Percentiles rank a stretch among this genome's conserved stretches.
These are phyloP conservation scores for Nothobranchius furzeri DNA, from an alignment of 2,113 vertebrate species.

Conservation along the genomic window DNA sequence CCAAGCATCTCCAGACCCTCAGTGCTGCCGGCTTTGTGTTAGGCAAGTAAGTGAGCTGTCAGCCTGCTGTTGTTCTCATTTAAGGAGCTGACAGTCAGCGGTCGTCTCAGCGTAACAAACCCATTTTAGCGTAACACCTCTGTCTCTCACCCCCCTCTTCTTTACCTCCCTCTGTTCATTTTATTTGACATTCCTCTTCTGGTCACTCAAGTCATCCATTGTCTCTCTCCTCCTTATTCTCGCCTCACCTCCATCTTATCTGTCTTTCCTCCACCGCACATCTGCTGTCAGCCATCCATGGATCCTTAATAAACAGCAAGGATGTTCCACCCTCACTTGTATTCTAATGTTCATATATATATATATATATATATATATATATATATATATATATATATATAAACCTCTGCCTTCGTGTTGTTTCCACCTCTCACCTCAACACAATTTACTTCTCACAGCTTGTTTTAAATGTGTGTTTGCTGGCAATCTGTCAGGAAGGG, in stretches of 20 bases:
- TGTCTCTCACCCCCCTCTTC: slow-evolving; percentile 18
- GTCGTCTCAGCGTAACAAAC: slow-evolving; percentile 46
- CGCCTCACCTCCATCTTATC: not conserved
- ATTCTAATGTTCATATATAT: not conserved
- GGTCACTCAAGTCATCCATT: slow-evolving; percentile 21
- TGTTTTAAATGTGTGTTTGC: slow-evolving; percentile 40
- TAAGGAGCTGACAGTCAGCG: slow-evolving; percentile 54
- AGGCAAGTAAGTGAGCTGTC: slow-evolving; percentile 59
- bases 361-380: slow-evolving; percentile 9
- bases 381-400: slow-evolving; percentile 9
- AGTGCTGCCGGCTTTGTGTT: slow-evolving; percentile 42
- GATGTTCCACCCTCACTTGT: slow-evolving; percentile 1
- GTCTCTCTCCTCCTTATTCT: slow-evolving; percentile 17
- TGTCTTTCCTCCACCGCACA: slow-evolving; percentile 9
- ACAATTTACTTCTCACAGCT: slow-evolving; percentile 28
- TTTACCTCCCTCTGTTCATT: slow-evolving; percentile 17
- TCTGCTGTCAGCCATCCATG: slow-evolving; percentile 49
- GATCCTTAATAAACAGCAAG: slow-evolving; percentile 6
- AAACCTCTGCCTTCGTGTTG: not conserved
- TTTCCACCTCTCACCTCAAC: slow-evolving; percentile 28
- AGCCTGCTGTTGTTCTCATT: slow-evolving; percentile 57
- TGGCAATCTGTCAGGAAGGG: slow-evolving; percentile 24
- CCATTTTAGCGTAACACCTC: slow-evolving; percentile 53
- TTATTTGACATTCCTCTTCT: slow-evolving; percentile 27
- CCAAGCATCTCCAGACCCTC: slow-evolving; percentile 17